phyloP scores from a whole-genome alignment of 2,888 invertebrate species.

The Pyrgus malvae region DNA sequence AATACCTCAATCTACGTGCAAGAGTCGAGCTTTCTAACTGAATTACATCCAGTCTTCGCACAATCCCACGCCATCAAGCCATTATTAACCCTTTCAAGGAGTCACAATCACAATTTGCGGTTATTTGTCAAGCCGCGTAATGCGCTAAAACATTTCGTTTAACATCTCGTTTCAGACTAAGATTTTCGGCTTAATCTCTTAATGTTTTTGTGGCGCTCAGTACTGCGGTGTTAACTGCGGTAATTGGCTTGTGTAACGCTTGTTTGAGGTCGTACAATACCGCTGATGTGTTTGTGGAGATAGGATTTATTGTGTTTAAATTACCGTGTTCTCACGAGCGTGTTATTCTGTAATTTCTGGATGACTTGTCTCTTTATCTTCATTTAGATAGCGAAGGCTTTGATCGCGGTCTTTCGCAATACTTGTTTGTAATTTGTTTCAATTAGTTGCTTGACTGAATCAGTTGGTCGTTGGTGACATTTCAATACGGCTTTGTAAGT shows the following conservation, averaged over 20 bases:
- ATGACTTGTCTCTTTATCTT: slow-evolving; percentile 15
- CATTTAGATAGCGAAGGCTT: slow-evolving; percentile 12
- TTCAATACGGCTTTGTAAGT: slow-evolving; percentile 15
- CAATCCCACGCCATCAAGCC: slow-evolving; percentile 63
- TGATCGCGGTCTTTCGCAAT: slow-evolving; percentile 7
- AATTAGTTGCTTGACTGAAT: slow-evolving; percentile 9
- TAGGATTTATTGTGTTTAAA: slow-evolving; percentile 28
- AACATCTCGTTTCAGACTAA: slow-evolving; percentile 42
- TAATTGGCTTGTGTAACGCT: slow-evolving; percentile 45
- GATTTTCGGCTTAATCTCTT: slow-evolving; percentile 59
- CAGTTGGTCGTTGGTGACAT: slow-evolving; percentile 7
- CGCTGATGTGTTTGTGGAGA: slow-evolving; percentile 27
- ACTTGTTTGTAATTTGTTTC: slow-evolving; percentile 12
- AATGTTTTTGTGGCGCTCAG: slow-evolving; percentile 51
- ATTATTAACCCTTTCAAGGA: slow-evolving; percentile 79
- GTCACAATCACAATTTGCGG: slow-evolving; percentile 77
- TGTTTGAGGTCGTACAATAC: slow-evolving; percentile 29
- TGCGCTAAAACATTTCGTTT: slow-evolving; percentile 50
- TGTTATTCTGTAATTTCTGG: slow-evolving; percentile 15
- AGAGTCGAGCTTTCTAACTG: slow-evolving; percentile 63
- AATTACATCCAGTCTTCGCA: slow-evolving; percentile 57
- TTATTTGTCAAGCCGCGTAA: slow-evolving; percentile 68
- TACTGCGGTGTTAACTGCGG: slow-evolving; percentile 51
- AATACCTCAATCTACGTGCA: slow-evolving; percentile 70
- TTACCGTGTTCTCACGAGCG: slow-evolving; percentile 23